Evolutionary conservation across 2,888 invertebrate genomes (phyloP).

Genomic region (Lasioglossum villosulum): DNA sequence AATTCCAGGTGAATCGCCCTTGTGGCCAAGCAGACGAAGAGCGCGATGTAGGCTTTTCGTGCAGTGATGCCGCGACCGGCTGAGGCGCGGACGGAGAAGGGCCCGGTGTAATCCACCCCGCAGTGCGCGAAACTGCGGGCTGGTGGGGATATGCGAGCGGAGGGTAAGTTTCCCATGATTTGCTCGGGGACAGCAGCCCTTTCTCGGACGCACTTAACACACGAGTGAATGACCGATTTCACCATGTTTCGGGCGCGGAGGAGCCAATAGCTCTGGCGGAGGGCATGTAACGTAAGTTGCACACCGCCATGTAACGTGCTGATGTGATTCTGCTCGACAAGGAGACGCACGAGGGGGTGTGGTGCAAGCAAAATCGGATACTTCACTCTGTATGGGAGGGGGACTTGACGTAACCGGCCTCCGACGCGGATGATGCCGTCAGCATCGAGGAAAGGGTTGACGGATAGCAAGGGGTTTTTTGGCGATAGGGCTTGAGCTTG

Average conservation of each 20-base stretch:
- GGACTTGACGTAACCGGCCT: too few relatives aligned
- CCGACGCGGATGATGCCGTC: neutral
- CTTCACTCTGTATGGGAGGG: too few relatives aligned
- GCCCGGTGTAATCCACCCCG: neutral
- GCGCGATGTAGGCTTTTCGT: neutral
- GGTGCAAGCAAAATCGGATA: too few relatives aligned
- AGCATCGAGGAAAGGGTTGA: neutral
- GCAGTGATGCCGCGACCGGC: neutral
- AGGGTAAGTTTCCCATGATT: neutral
- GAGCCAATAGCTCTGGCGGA: too few relatives aligned
- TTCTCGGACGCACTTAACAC: neutral
- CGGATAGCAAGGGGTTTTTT: neutral
- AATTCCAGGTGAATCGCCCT: neutral
- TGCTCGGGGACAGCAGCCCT: neutral
- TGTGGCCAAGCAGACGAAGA: neutral
- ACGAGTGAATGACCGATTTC: too few relatives aligned
- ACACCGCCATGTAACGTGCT: too few relatives aligned
- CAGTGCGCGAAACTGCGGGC: neutral
- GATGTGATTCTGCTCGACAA: too few relatives aligned
- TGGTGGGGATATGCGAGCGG: neutral
- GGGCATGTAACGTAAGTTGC: too few relatives aligned
- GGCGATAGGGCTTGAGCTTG: neutral
- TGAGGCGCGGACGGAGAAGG: neutral
- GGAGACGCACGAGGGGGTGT: too few relatives aligned
- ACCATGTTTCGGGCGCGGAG: too few relatives aligned